Evolutionary conservation across 2,888 invertebrate genomes (phyloP), one percentile per base, ranked within the genome.

Genomic region (Tigriopus californicus): DNA sequence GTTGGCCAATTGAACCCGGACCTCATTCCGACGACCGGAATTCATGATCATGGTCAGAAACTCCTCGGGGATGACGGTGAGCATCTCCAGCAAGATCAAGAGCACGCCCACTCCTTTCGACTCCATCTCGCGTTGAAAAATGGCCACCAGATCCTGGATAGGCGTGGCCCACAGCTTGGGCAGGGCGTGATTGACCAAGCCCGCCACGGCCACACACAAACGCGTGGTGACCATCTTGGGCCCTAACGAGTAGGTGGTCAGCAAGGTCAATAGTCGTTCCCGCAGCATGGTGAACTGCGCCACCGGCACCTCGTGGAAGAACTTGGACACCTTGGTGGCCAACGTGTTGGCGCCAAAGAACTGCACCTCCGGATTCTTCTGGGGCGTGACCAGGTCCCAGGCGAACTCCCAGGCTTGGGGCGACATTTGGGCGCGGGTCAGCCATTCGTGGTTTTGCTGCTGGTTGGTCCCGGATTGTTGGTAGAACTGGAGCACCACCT

Each of bases 311-410:
- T 91, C 89, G 68, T 79, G 77, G 88, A 89, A 92, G 68, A 81
- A 82, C 68, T 86, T 82, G 65, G 86, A 79, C 56, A 94, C 79
- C 71, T 94, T 94, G 0, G 83, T 80, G 67, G 92, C 86, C 22
- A 94, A 72, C 25, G 89, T 89, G 53, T 85, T 85, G 4, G 92
- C 92, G 60, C 85, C 92, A 76, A 88, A 94, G 73, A 89, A 92
- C 71, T 92, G 91, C 41, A 90, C 84, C 74, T 91, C 91, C 64
- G 82, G 81, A 60, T 79, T 90, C 78, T 87, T 85, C 65, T 79
- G 79, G 10, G 83, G 80, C 68, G 82, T 80, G 65, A 94, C 76
- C 33, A 94, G 76, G 63, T 87, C 82, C 91, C 92, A 92, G 6
- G 87, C 82, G 70, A 91, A 89, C 65, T 80, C 81, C 94, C 94